These are phyloP conservation scores for Sapayoa aenigma DNA, from an alignment of 2,113 vertebrate genomes.

Conservation along the genomic window DNA sequence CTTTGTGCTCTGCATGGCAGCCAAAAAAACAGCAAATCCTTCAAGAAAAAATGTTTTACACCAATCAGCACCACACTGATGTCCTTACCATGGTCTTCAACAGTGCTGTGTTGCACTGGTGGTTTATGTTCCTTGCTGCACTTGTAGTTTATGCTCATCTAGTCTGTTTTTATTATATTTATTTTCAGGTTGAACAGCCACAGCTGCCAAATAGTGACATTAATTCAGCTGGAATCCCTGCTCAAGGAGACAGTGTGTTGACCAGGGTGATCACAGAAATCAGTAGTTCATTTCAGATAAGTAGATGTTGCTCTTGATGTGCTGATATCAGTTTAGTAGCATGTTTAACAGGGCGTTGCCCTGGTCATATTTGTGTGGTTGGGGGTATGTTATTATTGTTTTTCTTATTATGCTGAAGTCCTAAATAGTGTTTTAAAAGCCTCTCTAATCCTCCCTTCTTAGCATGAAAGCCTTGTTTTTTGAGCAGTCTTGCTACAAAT, in stretches of 20 bases:
- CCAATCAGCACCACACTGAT: neutral
- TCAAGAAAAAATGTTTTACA: neutral
- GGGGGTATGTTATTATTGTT: neutral
- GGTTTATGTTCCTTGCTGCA: neutral
- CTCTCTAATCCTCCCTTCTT: neutral
- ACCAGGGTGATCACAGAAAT: neutral
- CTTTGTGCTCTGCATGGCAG: neutral
- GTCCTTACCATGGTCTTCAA: neutral
- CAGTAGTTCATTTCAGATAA: neutral
- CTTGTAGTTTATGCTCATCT: neutral
- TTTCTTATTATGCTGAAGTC: neutral
- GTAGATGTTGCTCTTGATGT: neutral
- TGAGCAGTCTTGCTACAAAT: neutral
- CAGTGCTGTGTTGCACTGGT: neutral
- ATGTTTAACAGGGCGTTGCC: neutral
- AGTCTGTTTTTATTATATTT: neutral
- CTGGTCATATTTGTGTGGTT: neutral
- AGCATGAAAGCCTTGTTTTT: neutral
- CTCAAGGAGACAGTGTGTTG: slow-evolving; percentile 64
- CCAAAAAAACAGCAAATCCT: neutral
- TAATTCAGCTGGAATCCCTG: slow-evolving; percentile 65
- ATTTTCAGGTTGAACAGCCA: slow-evolving; percentile 28
- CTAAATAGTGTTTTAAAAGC: neutral
- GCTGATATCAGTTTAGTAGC: neutral
- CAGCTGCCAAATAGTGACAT: neutral